A percentile compares a stretch with the other conserved stretches of the same genome.
phyloP scores from a whole-genome alignment of 2,113 vertebrate species.

The Thamnophis sirtalis region DNA sequence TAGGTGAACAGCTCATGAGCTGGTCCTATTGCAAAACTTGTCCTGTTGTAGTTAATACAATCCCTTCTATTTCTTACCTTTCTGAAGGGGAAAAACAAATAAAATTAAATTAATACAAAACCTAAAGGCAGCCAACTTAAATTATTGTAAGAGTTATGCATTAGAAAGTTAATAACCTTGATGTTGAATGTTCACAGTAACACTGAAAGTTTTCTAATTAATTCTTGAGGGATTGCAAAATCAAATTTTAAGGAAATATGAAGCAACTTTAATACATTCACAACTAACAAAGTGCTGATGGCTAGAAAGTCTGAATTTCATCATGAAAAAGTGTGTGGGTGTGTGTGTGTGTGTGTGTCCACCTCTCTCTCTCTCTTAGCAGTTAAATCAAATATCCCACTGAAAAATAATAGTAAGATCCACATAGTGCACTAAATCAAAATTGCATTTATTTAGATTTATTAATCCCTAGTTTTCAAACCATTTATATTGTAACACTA shows the following conservation, averaged over 20 bases:
- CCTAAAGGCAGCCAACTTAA: background rate
- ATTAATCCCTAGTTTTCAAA: background rate
- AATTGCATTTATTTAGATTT: background rate
- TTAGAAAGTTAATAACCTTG: background rate
- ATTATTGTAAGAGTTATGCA: background rate
- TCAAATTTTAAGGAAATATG: background rate
- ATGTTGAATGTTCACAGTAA: background rate
- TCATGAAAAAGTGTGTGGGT: background rate
- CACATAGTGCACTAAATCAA: background rate
- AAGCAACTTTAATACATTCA: background rate
- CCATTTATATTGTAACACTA: background rate
- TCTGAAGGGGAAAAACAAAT: background rate
- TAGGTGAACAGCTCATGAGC: background rate
- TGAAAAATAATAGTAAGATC: background rate
- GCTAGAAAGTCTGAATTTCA: background rate
- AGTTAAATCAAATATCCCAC: background rate
- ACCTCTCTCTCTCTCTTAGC: background rate
- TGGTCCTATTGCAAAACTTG: background rate
- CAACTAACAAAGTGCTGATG: background rate
- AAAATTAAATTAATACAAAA: background rate
- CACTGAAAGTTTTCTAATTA: background rate
- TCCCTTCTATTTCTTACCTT: background rate
- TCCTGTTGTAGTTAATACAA: background rate
- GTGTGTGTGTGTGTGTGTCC: background rate
- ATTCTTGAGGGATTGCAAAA: background rate